Base-by-base conservation (phyloP, 2,113 vertebrate genomes). In the Halichoerus grypus region DNA sequence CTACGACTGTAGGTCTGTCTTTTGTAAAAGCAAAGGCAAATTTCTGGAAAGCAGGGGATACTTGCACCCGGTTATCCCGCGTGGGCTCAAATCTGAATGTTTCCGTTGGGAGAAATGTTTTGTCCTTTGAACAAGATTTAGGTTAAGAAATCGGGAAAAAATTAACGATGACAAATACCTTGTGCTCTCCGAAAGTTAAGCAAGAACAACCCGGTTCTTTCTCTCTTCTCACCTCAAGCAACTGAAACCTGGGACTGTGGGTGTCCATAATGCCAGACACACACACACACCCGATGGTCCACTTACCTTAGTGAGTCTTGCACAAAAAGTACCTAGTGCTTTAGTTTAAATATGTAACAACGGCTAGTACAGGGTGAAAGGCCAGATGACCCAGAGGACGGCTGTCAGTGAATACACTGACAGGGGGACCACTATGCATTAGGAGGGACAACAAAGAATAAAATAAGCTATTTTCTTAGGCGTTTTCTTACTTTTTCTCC, bases 211-310 rank as follows among this genome's bases (percentile, higher is more conserved):
- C 14, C 14, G 59, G 65, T 3, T 72, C 16, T 6, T 3, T 67
- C 13, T 4, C 71, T 8, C 5, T 28, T 11, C 22, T 7, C 13
- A 13, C 24, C 7, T 9, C 1, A 0, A 39, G 69, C 14, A 69
- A 57, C 63, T 13, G 19, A 7, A 5, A 72, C 3, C 19, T 3
- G 12, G 33, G 46, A 19, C 36, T 14, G 1, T 55, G 49, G 59
- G 46, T 18, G 53, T 10, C 3, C 6, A 0, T 0, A 2, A 21
- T 0, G 5, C 49, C 3, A 0, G 53, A 42, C 31, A 21, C 1
- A 39, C 65, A 42, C 42, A 22, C 26, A 15, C 4, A 12, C 63
- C 5, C 0, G 0, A 16, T 2, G 5, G n/a, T 4, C 57, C 21
- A 24, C 95, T 67, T 59, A 74, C 33, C 55, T 49, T 24, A 57